phyloP scores from a whole-genome alignment of 1,140 invertebrate genomes.

The Brevipalpus yothersi region DNA sequence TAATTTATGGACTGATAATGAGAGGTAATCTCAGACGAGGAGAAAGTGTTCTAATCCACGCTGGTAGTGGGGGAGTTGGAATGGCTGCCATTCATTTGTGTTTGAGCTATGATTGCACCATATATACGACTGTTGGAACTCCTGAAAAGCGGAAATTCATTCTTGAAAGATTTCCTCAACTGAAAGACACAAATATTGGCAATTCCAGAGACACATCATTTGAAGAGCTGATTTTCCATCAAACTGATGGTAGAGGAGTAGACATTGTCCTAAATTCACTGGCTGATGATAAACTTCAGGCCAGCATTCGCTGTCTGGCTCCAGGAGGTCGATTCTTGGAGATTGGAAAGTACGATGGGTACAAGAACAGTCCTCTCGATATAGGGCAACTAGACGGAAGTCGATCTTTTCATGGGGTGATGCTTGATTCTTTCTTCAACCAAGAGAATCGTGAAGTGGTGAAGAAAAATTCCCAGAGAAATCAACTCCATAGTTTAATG shows the following conservation, averaged over 20 bases:
- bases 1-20: slow-evolving; percentile 67
- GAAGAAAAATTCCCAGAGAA: slow-evolving; percentile 15
- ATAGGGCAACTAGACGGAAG: slow-evolving; percentile 45
- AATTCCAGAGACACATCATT: slow-evolving; percentile 78
- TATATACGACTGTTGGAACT: slow-evolving; percentile 68
- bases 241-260: slow-evolving; percentile 45
- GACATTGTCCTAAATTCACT: slow-evolving; percentile 40
- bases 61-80: slow-evolving; percentile 82
- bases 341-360: slow-evolving; percentile 87
- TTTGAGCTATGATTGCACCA: slow-evolving; percentile 51
- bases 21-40: slow-evolving; percentile 55
- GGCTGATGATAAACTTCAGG: slow-evolving; percentile 48
- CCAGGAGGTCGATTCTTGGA: slow-evolving; percentile 76
- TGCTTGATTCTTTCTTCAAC: slow-evolving; percentile 66
- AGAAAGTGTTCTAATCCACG: slow-evolving; percentile 70
- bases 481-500: slow-evolving; percentile 31
- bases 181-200: slow-evolving; percentile 55
- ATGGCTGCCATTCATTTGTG: slow-evolving; percentile 84
- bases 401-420: slow-evolving; percentile 82
- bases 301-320: slow-evolving; percentile 66
- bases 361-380: slow-evolving; percentile 51
- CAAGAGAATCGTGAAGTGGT: slow-evolving; percentile 17
- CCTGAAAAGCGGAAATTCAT: slow-evolving; percentile 66
- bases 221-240: slow-evolving; percentile 52
- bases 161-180: slow-evolving; percentile 56